These are phyloP conservation scores for Axinella damicornis DNA, from an alignment of 37 sponge, comb jelly and placozoan genomes.

Conservation along the genomic window DNA sequence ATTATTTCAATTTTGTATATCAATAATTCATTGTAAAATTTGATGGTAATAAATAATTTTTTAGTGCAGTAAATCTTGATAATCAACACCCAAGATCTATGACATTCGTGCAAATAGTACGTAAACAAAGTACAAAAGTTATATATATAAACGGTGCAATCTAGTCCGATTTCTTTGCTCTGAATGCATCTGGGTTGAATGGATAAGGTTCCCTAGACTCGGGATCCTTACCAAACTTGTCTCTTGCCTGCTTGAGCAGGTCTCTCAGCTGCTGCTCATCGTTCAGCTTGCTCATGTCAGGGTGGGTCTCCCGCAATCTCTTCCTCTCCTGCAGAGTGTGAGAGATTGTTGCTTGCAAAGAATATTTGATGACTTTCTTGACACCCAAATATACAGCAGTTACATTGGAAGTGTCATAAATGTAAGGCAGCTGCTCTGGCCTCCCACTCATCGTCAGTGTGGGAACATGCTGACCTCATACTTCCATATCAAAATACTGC, in stretches of 20 bases:
- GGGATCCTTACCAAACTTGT: not conserved
- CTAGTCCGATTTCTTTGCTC: too few species aligned
- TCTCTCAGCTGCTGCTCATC: conserved; percentile 33
- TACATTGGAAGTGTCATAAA: too few species aligned
- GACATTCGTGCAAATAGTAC: not conserved
- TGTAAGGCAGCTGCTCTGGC: too few species aligned
- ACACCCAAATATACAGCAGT: too few species aligned
- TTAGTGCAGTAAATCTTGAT: not conserved
- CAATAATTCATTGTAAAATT: not conserved
- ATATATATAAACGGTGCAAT: too few species aligned
- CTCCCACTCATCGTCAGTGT: too few species aligned
- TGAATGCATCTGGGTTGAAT: not conserved
- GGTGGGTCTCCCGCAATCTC: conserved; percentile 21
- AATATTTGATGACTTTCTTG: too few species aligned
- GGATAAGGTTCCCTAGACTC: not conserved
- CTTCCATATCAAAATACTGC: too few species aligned
- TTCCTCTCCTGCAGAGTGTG: conserved; percentile 23
- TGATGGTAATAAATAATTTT: not conserved
- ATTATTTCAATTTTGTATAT: not conserved
- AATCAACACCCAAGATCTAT: too few species aligned
- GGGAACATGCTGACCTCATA: too few species aligned
- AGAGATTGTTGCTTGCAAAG: too few species aligned
- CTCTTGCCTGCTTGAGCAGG: conserved; percentile 31
- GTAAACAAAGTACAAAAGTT: not conserved
- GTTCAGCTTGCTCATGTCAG: conserved; percentile 14